Conservation (phyloP, 2,888 invertebrate species). For the Heliothis peltigera region DNA sequence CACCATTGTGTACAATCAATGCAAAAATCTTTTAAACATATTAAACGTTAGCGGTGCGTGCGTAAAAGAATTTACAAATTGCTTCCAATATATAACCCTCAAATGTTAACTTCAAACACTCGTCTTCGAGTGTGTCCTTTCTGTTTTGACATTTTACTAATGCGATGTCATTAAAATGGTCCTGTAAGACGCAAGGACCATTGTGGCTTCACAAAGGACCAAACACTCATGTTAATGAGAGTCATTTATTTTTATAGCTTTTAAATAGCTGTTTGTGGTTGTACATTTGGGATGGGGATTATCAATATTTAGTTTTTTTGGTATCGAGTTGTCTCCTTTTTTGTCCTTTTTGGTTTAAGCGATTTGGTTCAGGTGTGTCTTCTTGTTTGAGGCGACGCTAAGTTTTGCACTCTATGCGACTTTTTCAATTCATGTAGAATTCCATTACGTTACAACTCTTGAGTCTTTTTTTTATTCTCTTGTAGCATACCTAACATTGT, state of each 20-base stretch:
- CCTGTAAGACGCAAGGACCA: slow-evolving; percentile 76
- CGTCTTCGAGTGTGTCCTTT: slow-evolving; percentile 82
- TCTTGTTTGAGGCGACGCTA: not conserved
- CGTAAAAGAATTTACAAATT: slow-evolving; percentile 86
- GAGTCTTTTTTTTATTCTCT: no score
- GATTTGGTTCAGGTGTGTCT: slow-evolving; percentile 13
- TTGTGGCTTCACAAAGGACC: slow-evolving; percentile 78
- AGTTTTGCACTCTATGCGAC: not conserved
- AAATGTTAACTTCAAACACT: slow-evolving; percentile 68
- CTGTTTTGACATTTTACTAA: slow-evolving; percentile 90
- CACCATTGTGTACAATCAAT: slow-evolving; percentile 76
- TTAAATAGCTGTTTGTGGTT: slow-evolving; percentile 85
- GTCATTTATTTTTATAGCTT: slow-evolving; percentile 87
- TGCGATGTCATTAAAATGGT: slow-evolving; percentile 83
- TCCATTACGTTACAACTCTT: no score
- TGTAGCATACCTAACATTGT: no score
- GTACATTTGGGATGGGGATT: slow-evolving; percentile 81
- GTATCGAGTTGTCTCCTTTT: slow-evolving; percentile 49
- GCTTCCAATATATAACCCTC: slow-evolving; percentile 83
- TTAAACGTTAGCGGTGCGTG: slow-evolving; percentile 76
- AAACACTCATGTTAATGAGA: slow-evolving; percentile 84
- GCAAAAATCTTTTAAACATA: slow-evolving; percentile 77
- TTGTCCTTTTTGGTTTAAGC: slow-evolving; percentile 42
- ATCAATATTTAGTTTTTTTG: slow-evolving; percentile 67
- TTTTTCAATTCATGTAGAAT: not conserved